These are phyloP conservation scores for Contarinia nasturtii DNA, from an alignment of 1,140 invertebrate species.

Conservation along the genomic window DNA sequence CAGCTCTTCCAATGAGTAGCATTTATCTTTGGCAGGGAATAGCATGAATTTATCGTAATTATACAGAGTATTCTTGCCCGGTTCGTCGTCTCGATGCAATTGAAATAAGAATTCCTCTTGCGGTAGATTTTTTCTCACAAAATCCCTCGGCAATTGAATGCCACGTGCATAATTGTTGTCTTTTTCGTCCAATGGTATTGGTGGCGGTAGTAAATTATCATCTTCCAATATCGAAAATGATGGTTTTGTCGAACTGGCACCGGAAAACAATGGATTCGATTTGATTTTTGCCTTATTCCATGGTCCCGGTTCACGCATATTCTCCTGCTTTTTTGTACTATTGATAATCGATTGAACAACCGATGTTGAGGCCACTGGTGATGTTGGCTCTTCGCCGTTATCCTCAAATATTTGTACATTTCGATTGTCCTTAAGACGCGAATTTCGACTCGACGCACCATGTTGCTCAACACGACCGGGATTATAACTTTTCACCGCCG, in stretches of 20 bases:
- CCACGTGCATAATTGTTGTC: constrained; percentile 12
- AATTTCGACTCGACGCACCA: constrained; percentile 17
- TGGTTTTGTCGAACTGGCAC: constrained; percentile 5
- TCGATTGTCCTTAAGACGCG: constrained; percentile 9
- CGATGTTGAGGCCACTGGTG: background rate
- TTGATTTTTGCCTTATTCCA: constrained; percentile 31
- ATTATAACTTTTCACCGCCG: constrained; percentile 12
- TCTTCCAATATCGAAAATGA: constrained; percentile 18
- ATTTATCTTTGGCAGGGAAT: constrained; percentile 16
- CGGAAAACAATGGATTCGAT: constrained; percentile 12
- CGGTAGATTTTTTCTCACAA: constrained; percentile 9
- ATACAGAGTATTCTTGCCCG: constrained; percentile 8
- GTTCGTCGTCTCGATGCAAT: constrained; percentile 10
- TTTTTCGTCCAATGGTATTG: constrained; percentile 17
- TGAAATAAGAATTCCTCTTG: constrained; percentile 13
- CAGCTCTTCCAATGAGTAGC: constrained; percentile 16
- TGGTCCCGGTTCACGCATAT: constrained; percentile 36
- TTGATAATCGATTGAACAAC: constrained; percentile 29
- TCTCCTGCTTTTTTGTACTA: constrained; percentile 30
- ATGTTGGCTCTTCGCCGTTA: background rate
- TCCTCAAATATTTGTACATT: constrained; percentile 5
- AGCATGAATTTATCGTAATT: constrained; percentile 16
- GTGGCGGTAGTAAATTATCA: constrained; percentile 7
- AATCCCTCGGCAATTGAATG: constrained; percentile 11
- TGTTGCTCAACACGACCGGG: constrained; percentile 13